Percentiles rank a stretch among this genome's conserved stretches.
These are phyloP conservation scores for Falco punctatus DNA, from an alignment of 2,113 vertebrate genomes.

Conservation along the genomic window DNA sequence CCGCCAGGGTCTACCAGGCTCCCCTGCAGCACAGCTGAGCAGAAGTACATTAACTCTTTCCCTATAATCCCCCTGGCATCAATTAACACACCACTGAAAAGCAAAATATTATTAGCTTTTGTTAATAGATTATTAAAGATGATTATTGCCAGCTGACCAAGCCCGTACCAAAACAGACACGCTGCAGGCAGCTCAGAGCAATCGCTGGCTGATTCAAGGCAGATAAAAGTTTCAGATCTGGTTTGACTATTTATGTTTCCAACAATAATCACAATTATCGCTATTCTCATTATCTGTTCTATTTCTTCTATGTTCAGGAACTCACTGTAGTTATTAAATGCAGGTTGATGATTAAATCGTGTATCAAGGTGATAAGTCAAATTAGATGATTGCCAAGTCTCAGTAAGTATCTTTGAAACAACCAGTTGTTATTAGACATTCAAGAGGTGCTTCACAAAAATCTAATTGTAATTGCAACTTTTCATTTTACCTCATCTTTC, in stretches of 20 bases:
- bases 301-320: conserved; percentile 52
- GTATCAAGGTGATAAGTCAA: conserved; percentile 46
- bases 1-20: not conserved
- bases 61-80: not conserved
- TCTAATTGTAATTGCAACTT: conserved; percentile 47
- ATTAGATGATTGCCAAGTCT: conserved; percentile 46
- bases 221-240: conserved; percentile 47
- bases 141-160: conserved; percentile 42
- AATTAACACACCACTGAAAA: not conserved
- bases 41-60: not conserved
- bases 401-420: conserved; percentile 21
- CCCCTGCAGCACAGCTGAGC: not conserved
- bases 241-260: conserved; percentile 36
- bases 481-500: conserved; percentile 16
- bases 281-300: conserved; percentile 44
- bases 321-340: conserved; percentile 42
- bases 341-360: conserved; percentile 55
- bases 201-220: conserved; percentile 7
- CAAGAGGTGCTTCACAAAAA: conserved; percentile 45
- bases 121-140: conserved; percentile 63
- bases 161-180: not conserved
- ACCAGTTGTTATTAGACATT: conserved; percentile 47
- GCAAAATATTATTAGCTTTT: conserved; percentile 32
- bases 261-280: conserved; percentile 34
- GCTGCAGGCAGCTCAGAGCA: conserved; percentile 32